These are phyloP conservation scores for Tipula confusa DNA, from an alignment of 2,888 invertebrate genomes.

Conservation along the genomic window DNA sequence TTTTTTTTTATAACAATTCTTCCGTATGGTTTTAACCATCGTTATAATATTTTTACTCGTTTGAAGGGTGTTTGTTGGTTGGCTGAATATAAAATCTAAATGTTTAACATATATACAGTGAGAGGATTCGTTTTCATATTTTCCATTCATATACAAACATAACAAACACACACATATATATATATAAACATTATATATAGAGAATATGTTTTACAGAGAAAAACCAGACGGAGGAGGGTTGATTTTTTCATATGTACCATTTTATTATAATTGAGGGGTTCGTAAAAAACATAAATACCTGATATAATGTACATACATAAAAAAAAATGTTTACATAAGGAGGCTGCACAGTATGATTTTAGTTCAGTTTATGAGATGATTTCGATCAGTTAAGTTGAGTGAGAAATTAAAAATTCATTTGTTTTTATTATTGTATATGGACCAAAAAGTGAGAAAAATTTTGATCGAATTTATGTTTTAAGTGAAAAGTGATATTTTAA, in stretches of 20 bases:
- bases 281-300: slow-evolving; percentile 14
- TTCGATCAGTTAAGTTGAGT: slow-evolving; percentile 26
- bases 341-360: neutral
- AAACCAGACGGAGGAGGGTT: slow-evolving; percentile 30
- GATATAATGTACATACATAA: neutral
- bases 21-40: slow-evolving; percentile 16
- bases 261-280: slow-evolving; percentile 29
- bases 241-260: slow-evolving; percentile 28
- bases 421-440: neutral
- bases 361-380: slow-evolving; percentile 13
- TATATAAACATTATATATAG: too few relatives aligned
- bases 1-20: neutral
- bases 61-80: slow-evolving; percentile 25
- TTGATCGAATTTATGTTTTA: neutral
- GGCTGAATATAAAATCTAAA: slow-evolving; percentile 4
- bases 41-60: neutral
- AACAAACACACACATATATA: neutral
- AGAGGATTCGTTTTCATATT: neutral
- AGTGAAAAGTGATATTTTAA: neutral
- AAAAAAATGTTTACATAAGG: slow-evolving; percentile 36
- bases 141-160: neutral
- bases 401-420: neutral
- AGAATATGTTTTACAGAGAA: slow-evolving; percentile 28
- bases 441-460: neutral
- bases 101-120: neutral